Evolutionary conservation across 2,888 invertebrate species (phyloP).

Genomic region (Oscheius onirici): DNA sequence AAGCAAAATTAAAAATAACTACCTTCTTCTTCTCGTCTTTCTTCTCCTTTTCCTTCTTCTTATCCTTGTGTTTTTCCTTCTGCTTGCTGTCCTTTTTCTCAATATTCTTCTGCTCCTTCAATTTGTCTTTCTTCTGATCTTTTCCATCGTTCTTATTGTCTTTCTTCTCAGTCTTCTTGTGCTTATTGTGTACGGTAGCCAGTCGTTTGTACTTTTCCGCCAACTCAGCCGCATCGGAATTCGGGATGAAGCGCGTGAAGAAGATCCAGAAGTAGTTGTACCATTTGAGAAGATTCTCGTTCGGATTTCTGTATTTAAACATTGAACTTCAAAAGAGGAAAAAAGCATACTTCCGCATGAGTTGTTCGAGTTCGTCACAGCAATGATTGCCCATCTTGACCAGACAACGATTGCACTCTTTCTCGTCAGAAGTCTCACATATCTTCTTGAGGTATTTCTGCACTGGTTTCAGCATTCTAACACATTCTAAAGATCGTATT

Average conservation of each 20-base stretch:
- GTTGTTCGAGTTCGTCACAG: conserved; percentile 39
- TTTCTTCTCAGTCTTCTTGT: conserved; percentile 5
- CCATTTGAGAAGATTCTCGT: conserved; percentile 54
- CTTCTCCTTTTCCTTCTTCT: conserved; percentile 1
- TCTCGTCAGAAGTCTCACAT: conserved; percentile 41
- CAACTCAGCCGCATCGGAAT: conserved; percentile 47
- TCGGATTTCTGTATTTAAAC: conserved; percentile 40
- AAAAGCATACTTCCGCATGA: conserved; percentile 36
- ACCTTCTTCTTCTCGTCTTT: background rate
- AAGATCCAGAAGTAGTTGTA: conserved; percentile 67
- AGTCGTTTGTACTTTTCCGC: conserved; percentile 35
- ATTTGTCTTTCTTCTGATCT: background rate
- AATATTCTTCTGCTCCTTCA: conserved; percentile 3
- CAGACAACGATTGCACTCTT: conserved; percentile 50
- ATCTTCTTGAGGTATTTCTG: conserved; percentile 64
- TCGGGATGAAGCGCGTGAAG: conserved; percentile 59
- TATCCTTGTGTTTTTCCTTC: background rate
- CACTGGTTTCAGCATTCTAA: conserved; percentile 62
- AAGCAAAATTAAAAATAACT: too few species aligned
- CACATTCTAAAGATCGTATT: conserved; percentile 55
- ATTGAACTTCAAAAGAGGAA: background rate
- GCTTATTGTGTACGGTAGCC: background rate
- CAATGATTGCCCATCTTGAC: conserved; percentile 64
- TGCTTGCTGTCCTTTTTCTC: background rate
- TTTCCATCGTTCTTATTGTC: background rate